These are phyloP conservation scores for Arion vulgaris DNA, from an alignment of 1,140 invertebrate species.

Conservation along the genomic window DNA sequence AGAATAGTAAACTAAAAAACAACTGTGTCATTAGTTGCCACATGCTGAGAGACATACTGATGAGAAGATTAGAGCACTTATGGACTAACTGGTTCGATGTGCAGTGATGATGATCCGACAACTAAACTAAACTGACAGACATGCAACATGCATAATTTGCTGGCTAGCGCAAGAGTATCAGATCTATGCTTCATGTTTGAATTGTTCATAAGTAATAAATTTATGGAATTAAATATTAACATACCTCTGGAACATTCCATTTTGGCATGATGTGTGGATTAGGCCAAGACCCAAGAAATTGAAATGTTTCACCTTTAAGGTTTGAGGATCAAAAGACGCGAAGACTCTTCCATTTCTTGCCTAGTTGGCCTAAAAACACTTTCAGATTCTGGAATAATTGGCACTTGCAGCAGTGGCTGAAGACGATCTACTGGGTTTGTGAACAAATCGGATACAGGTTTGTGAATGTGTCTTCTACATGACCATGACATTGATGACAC, in stretches of 20 bases:
- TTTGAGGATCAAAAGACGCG: slow-evolving; percentile 10
- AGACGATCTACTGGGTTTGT: slow-evolving; percentile 29
- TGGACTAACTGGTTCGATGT: too few relatives aligned
- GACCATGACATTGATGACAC: slow-evolving; percentile 18
- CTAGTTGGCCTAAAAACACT: slow-evolving; percentile 17
- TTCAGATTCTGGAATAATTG: slow-evolving; percentile 32
- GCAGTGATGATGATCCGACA: too few relatives aligned
- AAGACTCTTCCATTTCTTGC: slow-evolving; percentile 17
- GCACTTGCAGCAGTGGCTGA: slow-evolving; percentile 31
- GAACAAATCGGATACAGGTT: slow-evolving; percentile 20
- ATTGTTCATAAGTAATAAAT: too few relatives aligned
- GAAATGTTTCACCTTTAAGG: neutral
- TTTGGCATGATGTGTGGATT: slow-evolving; percentile 39
- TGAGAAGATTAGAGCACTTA: too few relatives aligned
- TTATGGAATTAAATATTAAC: neutral
- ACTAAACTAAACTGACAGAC: too few relatives aligned
- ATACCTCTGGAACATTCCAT: slow-evolving; percentile 37
- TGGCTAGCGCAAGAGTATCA: too few relatives aligned
- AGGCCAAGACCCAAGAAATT: slow-evolving; percentile 35
- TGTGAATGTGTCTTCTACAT: slow-evolving; percentile 10
- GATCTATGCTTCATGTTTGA: too few relatives aligned
- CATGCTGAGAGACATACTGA: too few relatives aligned
- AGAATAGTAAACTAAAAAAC: too few relatives aligned
- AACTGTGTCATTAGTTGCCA: too few relatives aligned
- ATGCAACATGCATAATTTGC: too few relatives aligned